Evolutionary conservation across 2,888 invertebrate genomes (phyloP).

Genomic region (Pandemis heparana): DNA sequence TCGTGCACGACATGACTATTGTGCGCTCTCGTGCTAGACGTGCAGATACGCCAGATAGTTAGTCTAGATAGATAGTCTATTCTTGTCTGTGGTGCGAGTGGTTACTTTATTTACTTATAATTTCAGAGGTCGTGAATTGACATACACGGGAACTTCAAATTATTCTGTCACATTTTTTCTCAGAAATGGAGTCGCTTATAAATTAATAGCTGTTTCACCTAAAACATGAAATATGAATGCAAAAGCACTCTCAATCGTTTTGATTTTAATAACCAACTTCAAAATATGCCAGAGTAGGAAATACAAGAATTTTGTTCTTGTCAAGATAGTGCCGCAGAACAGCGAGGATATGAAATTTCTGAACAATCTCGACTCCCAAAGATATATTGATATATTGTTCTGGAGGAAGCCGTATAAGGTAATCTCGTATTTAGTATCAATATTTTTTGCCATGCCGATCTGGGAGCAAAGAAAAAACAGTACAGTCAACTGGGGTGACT

Average conservation of each 20-base stretch:
- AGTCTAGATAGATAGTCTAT: too few species aligned
- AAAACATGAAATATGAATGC: constrained; percentile 55
- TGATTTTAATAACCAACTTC: constrained; percentile 57
- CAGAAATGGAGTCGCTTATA: background rate
- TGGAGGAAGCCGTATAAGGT: constrained; percentile 67
- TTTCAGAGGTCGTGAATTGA: background rate
- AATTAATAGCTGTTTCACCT: background rate
- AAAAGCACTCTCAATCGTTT: constrained; percentile 52
- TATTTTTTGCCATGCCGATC: too few species aligned
- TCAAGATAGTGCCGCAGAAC: constrained; percentile 53
- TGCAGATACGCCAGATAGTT: too few species aligned
- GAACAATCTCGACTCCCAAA: constrained; percentile 60
- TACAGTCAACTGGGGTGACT: too few species aligned
- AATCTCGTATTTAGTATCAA: constrained; percentile 25
- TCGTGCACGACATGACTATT: too few species aligned
- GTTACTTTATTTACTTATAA: background rate
- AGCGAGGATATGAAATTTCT: constrained; percentile 66
- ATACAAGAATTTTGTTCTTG: constrained; percentile 63
- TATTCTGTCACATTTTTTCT: constrained; percentile 11
- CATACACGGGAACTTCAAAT: background rate
- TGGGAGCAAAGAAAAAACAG: too few species aligned
- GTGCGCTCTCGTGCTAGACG: too few species aligned
- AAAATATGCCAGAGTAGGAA: constrained; percentile 53
- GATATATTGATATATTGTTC: constrained; percentile 65
- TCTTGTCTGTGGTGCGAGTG: too few species aligned